Evolutionary conservation across 2,797 vertebrate genomes (phyloP).

Genomic region (Falco peregrinus): DNA sequence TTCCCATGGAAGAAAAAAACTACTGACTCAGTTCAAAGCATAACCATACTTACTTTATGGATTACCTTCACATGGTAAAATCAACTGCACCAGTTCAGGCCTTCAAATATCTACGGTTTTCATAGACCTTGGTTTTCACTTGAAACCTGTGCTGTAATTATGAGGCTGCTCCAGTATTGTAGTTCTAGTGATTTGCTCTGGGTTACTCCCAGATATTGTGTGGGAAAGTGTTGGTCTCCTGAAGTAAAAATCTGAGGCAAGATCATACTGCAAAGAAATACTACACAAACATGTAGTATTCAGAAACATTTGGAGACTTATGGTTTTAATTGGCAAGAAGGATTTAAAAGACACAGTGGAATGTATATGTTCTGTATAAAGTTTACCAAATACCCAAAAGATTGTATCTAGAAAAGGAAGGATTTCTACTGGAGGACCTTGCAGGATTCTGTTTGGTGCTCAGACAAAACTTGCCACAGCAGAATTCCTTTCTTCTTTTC

Average conservation of each 20-base stretch:
- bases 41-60: neutral
- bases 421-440: neutral
- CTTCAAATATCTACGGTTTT: neutral
- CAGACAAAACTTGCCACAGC: neutral
- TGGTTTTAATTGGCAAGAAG: neutral
- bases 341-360: neutral
- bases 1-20: neutral
- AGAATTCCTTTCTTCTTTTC: neutral
- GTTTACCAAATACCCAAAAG: neutral
- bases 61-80: neutral
- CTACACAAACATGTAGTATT: neutral
- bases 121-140: neutral
- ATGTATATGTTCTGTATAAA: neutral
- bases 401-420: neutral
- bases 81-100: neutral
- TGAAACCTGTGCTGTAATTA: neutral
- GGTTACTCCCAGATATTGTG: neutral
- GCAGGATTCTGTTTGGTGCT: neutral
- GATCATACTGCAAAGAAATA: neutral
- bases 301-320: neutral
- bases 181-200: neutral
- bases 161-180: neutral
- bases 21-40: neutral
- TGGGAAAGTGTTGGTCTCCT: neutral
- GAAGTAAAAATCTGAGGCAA: neutral